These are phyloP conservation scores for Verasper variegatus DNA, from an alignment of 2,113 vertebrate genomes.

Conservation along the genomic window DNA sequence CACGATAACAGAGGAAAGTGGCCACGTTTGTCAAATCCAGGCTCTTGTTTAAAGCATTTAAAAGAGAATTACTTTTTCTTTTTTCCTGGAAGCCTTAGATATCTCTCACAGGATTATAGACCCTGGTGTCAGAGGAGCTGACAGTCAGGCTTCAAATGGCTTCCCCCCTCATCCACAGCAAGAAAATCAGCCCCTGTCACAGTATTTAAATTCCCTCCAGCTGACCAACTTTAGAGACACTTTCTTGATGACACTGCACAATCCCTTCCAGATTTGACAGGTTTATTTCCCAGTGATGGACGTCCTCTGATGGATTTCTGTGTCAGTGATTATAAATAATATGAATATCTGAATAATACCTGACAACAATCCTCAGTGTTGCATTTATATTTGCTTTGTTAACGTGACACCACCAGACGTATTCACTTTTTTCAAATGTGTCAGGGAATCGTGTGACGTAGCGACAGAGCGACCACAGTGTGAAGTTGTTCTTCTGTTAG, in stretches of 20 bases:
- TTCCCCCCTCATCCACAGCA: constrained; percentile 1
- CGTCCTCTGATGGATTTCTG: neutral
- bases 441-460: too few species aligned
- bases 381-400: neutral
- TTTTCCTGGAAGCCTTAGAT: neutral
- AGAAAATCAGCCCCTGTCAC: constrained; percentile 28
- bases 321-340: constrained; percentile 13
- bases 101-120: constrained; percentile 49
- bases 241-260: constrained; percentile 50
- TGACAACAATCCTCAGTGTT: neutral
- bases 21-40: neutral
- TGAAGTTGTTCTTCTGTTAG: too few species aligned
- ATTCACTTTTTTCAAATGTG: too few species aligned
- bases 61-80: constrained; percentile 41
- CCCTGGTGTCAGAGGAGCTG: constrained; percentile 30
- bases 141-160: constrained; percentile 26
- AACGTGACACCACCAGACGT: too few species aligned
- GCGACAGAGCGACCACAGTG: too few species aligned
- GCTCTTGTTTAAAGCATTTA: constrained; percentile 40
- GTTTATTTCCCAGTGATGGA: neutral
- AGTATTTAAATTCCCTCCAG: constrained; percentile 36
- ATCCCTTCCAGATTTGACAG: constrained; percentile 7
- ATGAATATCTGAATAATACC: neutral
- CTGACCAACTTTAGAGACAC: constrained; percentile 9
- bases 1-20: constrained; percentile 9